Base-by-base conservation (phyloP, 2,888 invertebrate genomes). In the Penaeus monodon region DNA sequence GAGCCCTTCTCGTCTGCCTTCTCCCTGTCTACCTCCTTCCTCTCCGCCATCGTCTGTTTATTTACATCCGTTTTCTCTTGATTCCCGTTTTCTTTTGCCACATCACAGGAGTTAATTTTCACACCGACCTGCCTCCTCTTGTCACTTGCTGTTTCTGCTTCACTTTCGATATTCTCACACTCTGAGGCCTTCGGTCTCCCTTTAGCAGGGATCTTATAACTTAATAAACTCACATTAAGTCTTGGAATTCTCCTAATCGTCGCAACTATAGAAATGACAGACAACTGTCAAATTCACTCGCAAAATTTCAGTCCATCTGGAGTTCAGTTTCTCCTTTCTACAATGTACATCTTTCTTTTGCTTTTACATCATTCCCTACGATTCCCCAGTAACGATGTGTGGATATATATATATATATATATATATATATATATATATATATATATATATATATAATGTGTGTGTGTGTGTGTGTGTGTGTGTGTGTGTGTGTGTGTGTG, bases 21-120 rank as follows among this genome's bases (percentile, higher is more conserved):
- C 33, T 33, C 80, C 10, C 33, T 49, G 7, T 29, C 24, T 44
- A 20, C 33, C 78, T 57, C 78, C 57, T 33, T 78, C 80, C 38
- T 66, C 85, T 27, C 63, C 79, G 77, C 65, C 44, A 27, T 44
- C 65, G 84, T 64, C 38, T 82, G 73, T 82, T 73, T 82, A 73
- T 82, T 82, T 82, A 82, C 73, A 73, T 73, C 82, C 82, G 73
- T 82, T 82, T 82, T 82, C 73, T 82, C 20, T 70, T 4, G 17
- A 57, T 57, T 57, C 57, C 57, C 57, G 57, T 57, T 57, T 57
- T 57, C 57, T 57, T 2, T 80, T 65, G 80, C 70, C 57, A 70
- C 65, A 65, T 65, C 81, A 79, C 78, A 7, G 44, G 49, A 27
- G 17, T 6, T 44, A 78, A 44, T 49, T 78, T 49, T 44, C 63